Evolutionary conservation across 1,140 invertebrate species (phyloP).

Genomic region (Hesperophylax magnus): DNA sequence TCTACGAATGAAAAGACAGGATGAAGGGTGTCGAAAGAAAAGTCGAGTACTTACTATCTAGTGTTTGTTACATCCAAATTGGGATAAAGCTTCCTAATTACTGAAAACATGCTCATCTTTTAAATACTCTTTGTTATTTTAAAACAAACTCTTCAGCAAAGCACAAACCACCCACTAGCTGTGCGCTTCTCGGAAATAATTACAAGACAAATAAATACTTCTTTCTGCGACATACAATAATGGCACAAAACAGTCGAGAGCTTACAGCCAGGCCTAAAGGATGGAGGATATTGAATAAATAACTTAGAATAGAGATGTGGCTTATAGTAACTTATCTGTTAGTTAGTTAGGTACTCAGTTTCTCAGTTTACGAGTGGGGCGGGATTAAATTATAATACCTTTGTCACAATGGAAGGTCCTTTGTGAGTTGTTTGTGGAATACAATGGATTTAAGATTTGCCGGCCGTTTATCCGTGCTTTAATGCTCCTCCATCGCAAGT

Average conservation of each 20-base stretch:
- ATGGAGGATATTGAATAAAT: neutral
- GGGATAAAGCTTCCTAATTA: neutral
- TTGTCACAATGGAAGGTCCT: conserved; percentile 17
- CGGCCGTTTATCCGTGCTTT: conserved; percentile 3
- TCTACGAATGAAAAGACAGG: no score
- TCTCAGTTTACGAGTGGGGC: neutral
- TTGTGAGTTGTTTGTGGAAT: conserved; percentile 3
- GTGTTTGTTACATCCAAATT: no score
- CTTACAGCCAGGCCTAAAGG: neutral
- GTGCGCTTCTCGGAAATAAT: conserved; percentile 15
- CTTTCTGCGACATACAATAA: neutral
- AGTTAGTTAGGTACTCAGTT: conserved; percentile 1
- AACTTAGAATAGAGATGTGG: neutral
- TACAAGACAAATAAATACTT: neutral
- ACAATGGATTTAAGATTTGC: conserved; percentile 30
- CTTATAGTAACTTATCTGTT: neutral
- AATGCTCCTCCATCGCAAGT: neutral
- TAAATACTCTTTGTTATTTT: neutral
- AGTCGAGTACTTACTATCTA: no score
- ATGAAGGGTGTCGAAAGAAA: no score
- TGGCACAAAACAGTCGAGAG: neutral
- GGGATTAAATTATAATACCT: conserved; percentile 23
- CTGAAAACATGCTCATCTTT: neutral
- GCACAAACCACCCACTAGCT: conserved; percentile 13
- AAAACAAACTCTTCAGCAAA: neutral